Evolutionary conservation across 1,140 invertebrate species (phyloP).

Genomic region (Temnothorax curvispinosus): DNA sequence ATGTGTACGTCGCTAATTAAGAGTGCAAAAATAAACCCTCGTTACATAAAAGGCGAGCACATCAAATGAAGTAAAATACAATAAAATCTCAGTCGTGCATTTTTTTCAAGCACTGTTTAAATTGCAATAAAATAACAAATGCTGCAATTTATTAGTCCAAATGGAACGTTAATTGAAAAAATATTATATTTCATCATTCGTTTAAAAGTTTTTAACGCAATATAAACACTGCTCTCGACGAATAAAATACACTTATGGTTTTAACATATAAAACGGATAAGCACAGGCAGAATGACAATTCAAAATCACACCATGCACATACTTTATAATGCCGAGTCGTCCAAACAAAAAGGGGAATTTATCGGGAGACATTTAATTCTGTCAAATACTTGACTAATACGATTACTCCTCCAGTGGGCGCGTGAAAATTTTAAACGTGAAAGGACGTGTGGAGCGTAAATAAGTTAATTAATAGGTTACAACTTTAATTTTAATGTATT

Average conservation of each 20-base stretch:
- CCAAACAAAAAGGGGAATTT: neutral
- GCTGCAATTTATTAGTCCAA: neutral
- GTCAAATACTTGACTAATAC: neutral
- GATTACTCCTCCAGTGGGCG: neutral
- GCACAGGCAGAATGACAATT: slow-evolving; percentile 30
- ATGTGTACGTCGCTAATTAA: slow-evolving; percentile 3
- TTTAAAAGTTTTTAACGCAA: slow-evolving; percentile 2
- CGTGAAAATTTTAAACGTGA: too few species aligned
- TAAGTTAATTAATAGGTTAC: too few species aligned
- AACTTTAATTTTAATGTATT: too few species aligned
- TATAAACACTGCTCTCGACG: neutral
- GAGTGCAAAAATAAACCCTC: slow-evolving; percentile 13
- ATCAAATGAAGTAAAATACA: slow-evolving; percentile 36
- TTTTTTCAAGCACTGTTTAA: slow-evolving; percentile 25
- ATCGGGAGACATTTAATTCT: neutral
- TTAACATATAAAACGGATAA: slow-evolving; percentile 22
- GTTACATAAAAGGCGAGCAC: slow-evolving; percentile 2
- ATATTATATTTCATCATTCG: neutral
- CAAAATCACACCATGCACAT: slow-evolving; percentile 60
- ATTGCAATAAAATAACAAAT: slow-evolving; percentile 2
- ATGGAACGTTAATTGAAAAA: neutral
- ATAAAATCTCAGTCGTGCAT: slow-evolving; percentile 16
- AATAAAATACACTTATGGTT: slow-evolving; percentile 21
- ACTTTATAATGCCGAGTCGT: slow-evolving; percentile 34
- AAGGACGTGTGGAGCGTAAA: too few species aligned